Evolutionary conservation across 2,888 invertebrate species (phyloP).

Genomic region (Hedychridium roseum): DNA sequence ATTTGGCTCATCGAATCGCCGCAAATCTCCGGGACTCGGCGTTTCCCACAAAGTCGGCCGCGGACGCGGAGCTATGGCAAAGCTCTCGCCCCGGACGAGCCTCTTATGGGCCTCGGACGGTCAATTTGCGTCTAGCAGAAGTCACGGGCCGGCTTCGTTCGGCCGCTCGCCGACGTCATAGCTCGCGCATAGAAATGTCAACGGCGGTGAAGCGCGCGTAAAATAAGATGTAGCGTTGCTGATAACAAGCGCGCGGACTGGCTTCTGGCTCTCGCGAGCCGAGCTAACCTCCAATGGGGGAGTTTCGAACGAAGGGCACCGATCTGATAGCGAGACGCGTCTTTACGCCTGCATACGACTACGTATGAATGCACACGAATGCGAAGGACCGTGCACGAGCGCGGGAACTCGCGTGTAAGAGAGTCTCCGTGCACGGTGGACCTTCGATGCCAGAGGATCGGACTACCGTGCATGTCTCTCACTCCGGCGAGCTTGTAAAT

Average conservation of each 20-base stretch:
- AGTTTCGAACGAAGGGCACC: constrained; percentile 22
- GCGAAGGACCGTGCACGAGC: background rate
- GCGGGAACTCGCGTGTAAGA: too few species aligned
- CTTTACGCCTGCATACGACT: too few species aligned
- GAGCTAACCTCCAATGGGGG: constrained; percentile 13
- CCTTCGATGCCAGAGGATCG: too few species aligned
- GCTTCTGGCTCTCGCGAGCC: background rate
- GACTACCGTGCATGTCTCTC: too few species aligned
- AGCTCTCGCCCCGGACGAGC: too few species aligned
- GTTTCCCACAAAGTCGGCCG: constrained; percentile 42
- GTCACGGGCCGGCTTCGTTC: constrained; percentile 54
- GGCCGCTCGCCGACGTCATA: constrained; percentile 59
- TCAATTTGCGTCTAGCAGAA: constrained; percentile 62
- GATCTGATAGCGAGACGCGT: constrained; percentile 46
- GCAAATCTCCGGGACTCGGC: background rate
- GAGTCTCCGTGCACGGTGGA: too few species aligned
- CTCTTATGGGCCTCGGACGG: constrained; percentile 49
- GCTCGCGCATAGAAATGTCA: constrained; percentile 62
- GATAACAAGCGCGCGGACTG: constrained; percentile 59
- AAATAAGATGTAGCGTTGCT: constrained; percentile 63
- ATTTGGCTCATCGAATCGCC: background rate
- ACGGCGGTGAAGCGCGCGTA: constrained; percentile 57
- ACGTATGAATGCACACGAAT: too few species aligned
- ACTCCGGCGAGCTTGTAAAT: constrained; percentile 53
- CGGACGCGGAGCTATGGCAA: too few species aligned